phyloP scores from a whole-genome alignment of 2,797 vertebrate species.

The Hyperoplus immaculatus region DNA sequence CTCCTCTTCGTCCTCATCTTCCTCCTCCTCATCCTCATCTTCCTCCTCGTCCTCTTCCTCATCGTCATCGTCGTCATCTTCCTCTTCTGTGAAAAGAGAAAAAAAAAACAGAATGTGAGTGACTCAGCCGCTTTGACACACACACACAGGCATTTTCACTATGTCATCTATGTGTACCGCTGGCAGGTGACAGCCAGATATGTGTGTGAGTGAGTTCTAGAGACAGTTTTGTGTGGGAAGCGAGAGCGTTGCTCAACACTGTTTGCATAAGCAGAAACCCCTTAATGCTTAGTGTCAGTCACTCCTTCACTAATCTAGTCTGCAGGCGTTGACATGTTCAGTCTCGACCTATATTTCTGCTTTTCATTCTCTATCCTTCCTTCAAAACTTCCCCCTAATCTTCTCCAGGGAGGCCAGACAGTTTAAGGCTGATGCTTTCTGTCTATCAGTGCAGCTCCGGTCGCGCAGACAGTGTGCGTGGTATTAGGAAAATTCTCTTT shows the following conservation, averaged over 20 bases:
- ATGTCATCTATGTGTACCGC: constrained; percentile 51
- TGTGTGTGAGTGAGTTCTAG: constrained; percentile 30
- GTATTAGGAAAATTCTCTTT: constrained; percentile 30
- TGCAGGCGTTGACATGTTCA: constrained; percentile 80
- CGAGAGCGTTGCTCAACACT: constrained; percentile 65
- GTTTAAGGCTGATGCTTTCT: constrained; percentile 45
- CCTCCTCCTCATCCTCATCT: constrained; percentile 84
- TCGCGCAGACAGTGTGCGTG: constrained; percentile 15
- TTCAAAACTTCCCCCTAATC: constrained; percentile 66
- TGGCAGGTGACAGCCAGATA: constrained; percentile 61
- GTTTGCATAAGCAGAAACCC: constrained; percentile 71
- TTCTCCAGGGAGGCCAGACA: constrained; percentile 47
- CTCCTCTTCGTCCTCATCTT: constrained; percentile 92
- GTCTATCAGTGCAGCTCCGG: constrained; percentile 27
- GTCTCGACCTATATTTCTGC: constrained; percentile 29
- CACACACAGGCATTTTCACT: constrained; percentile 47
- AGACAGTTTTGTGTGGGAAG: constrained; percentile 48
- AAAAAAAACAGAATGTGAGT: constrained; percentile 52
- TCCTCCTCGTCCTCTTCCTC: constrained; percentile 80
- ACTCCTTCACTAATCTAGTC: constrained; percentile 72
- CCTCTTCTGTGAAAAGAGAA: constrained; percentile 75
- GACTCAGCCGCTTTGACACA: constrained; percentile 54
- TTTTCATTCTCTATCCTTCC: constrained; percentile 33
- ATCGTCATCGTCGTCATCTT: constrained; percentile 85
- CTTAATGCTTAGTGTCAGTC: constrained; percentile 81